These are phyloP conservation scores for Clinocottus analis DNA, from an alignment of 2,113 vertebrate genomes.

Conservation along the genomic window DNA sequence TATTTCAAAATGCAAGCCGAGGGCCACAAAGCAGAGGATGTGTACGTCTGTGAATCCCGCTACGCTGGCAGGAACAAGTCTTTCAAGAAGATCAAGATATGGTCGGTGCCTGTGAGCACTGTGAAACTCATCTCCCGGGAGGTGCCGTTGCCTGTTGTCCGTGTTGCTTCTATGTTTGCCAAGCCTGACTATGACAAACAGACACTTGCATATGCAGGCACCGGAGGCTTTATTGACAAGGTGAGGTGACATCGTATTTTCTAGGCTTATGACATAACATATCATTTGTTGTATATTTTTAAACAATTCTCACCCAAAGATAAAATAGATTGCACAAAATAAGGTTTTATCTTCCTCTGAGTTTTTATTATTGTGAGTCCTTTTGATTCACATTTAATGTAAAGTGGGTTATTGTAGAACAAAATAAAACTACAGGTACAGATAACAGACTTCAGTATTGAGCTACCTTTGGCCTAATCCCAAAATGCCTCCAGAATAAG, in stretches of 20 bases:
- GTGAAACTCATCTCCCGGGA: conserved; percentile 89
- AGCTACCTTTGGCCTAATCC: conserved; percentile 4
- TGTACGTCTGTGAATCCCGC: conserved; percentile 96
- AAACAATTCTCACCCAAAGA: too few species aligned
- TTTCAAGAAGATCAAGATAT: conserved; percentile 98
- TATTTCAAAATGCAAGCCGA: conserved; percentile 98
- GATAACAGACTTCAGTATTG: not conserved
- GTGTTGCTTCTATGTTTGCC: conserved; percentile 96
- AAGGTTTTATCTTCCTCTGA: not conserved
- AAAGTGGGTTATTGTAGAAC: not conserved
- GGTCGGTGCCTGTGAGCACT: conserved; percentile 91
- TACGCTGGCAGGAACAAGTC: conserved; percentile 92
- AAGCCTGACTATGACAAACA: conserved; percentile 90
- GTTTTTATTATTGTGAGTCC: not conserved
- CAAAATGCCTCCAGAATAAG: not conserved
- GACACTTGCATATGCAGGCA: conserved; percentile 82
- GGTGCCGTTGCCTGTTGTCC: conserved; percentile 91
- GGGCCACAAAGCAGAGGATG: conserved; percentile 90
- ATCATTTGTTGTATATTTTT: not conserved
- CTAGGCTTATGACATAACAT: not conserved
- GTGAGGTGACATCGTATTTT: conserved; percentile 55
- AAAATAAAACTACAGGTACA: not conserved
- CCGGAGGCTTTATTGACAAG: conserved; percentile 79
- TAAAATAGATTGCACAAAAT: too few species aligned
- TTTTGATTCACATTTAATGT: not conserved